Evolutionary conservation across 2,797 vertebrate species (phyloP).

Genomic region (Eulemur albifrons): DNA sequence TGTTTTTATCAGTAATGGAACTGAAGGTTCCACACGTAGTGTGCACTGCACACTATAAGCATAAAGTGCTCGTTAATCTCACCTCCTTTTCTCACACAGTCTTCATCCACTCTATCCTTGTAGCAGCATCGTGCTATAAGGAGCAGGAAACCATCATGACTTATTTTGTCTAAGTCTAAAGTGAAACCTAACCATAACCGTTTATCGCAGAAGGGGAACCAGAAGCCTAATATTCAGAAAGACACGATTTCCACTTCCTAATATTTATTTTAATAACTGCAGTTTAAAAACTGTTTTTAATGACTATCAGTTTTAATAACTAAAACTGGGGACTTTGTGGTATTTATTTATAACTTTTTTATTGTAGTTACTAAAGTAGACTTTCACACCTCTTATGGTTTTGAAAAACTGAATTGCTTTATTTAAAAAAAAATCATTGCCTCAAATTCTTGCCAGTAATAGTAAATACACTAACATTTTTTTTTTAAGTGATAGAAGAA

Average conservation of each 20-base stretch:
- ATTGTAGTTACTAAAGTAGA: not conserved
- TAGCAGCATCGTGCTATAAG: not conserved
- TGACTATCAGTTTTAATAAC: not conserved
- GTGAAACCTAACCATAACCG: not conserved
- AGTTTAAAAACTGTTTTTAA: not conserved
- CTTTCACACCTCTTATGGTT: not conserved
- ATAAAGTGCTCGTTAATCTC: not conserved
- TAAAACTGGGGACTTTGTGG: not conserved
- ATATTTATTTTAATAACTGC: not conserved
- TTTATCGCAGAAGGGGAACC: not conserved
- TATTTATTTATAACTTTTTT: slow-evolving; percentile 21
- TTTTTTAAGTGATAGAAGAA: not conserved
- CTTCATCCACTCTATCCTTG: not conserved
- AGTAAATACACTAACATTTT: not conserved
- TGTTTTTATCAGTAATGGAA: not conserved
- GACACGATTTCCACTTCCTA: not conserved
- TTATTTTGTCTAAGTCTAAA: not conserved
- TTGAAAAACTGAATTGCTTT: not conserved
- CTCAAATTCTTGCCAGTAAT: not conserved
- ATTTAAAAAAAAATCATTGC: not conserved
- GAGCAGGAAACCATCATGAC: not conserved
- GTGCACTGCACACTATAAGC: not conserved
- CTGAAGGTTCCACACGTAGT: not conserved
- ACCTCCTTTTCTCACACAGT: not conserved
- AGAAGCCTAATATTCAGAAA: not conserved